These are phyloP conservation scores for Australoheros scitulus DNA, from an alignment of 2,113 vertebrate genomes.

Conservation along the genomic window DNA sequence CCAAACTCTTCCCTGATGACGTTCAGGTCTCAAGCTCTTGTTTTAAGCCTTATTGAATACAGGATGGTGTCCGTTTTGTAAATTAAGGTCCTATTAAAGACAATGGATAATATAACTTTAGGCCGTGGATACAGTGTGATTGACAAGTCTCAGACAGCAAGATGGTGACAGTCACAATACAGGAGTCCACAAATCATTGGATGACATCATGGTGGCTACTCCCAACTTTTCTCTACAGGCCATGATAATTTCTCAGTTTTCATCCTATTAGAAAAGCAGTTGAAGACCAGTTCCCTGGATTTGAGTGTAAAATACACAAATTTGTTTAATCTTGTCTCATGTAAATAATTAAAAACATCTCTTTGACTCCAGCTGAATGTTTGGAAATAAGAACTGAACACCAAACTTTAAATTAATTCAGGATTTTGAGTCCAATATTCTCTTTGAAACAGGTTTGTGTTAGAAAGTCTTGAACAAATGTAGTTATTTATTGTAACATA, in stretches of 20 bases:
- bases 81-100: background rate
- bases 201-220: background rate
- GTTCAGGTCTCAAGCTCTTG: background rate
- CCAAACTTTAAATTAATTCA: background rate
- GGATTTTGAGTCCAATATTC: background rate
- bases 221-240: background rate
- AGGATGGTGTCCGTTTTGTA: background rate
- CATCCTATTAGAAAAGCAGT: background rate
- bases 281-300: background rate
- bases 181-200: background rate
- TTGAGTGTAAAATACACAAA: background rate
- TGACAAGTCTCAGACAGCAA: background rate
- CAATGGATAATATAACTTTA: background rate
- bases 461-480: background rate
- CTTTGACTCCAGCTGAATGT: background rate
- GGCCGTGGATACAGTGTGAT: background rate
- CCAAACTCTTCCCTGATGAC: background rate
- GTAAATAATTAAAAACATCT: background rate
- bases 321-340: background rate
- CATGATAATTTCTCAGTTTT: background rate
- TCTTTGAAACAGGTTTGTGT: background rate
- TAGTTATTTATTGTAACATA: background rate
- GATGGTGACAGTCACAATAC: background rate
- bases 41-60: background rate
- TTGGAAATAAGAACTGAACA: background rate